These are phyloP conservation scores for Limenitis camilla DNA, from an alignment of 2,888 invertebrate genomes.

Conservation along the genomic window DNA sequence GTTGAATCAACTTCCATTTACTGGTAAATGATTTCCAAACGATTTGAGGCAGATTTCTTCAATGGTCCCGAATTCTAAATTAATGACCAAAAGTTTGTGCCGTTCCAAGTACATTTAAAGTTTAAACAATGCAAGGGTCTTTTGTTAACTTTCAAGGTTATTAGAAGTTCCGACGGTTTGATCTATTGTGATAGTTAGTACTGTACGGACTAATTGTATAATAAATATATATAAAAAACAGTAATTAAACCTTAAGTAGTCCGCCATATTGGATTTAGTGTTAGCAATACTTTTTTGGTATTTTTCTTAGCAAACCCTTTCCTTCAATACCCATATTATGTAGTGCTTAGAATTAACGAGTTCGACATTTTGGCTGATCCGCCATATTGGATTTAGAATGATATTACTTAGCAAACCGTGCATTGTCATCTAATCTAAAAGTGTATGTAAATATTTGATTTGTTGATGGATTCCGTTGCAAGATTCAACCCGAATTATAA, in stretches of 20 bases:
- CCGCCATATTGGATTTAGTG: too few species aligned
- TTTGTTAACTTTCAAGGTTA: conserved; percentile 45
- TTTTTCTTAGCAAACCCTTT: too few species aligned
- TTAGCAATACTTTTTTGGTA: too few species aligned
- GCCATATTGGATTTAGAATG: too few species aligned
- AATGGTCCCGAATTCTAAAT: conserved; percentile 15
- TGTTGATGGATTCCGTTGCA: neutral
- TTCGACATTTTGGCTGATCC: neutral
- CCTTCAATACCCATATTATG: too few species aligned
- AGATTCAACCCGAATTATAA: too few species aligned
- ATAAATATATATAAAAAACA: too few species aligned
- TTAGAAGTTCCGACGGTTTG: conserved; percentile 53
- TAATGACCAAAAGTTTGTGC: conserved; percentile 23
- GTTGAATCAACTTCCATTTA: neutral
- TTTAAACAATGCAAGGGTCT: conserved; percentile 43
- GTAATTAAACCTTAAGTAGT: too few species aligned
- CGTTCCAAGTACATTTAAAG: conserved; percentile 33
- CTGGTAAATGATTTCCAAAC: conserved; percentile 17
- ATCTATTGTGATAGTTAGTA: conserved; percentile 8
- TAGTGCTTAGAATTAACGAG: neutral
- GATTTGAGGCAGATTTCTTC: conserved; percentile 17
- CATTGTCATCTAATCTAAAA: too few species aligned
- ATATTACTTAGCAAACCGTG: too few species aligned
- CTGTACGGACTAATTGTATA: too few species aligned
- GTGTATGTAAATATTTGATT: neutral